phyloP scores from a whole-genome alignment of 2,888 invertebrate species.

The Belgica antarctica region DNA sequence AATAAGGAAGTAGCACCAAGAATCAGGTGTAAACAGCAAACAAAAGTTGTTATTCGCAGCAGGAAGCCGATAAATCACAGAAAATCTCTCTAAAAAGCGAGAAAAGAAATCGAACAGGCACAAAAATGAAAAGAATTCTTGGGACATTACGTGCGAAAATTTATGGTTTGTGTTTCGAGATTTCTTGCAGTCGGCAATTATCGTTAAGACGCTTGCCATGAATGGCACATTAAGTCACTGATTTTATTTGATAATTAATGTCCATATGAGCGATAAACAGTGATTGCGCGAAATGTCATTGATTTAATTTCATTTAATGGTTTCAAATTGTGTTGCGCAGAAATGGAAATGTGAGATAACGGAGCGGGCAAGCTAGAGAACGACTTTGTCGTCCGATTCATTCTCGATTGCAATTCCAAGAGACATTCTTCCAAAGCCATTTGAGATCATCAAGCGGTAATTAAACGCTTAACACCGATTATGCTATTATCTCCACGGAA shows the following conservation, averaged over 20 bases:
- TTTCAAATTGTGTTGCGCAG: background rate
- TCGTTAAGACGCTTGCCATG: constrained; percentile 13
- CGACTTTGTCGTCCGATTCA: background rate
- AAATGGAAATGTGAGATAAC: constrained; percentile 13
- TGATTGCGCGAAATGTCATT: constrained; percentile 15
- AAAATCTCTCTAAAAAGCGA: background rate
- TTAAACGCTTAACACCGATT: background rate
- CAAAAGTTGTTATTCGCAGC: background rate
- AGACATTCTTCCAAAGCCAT: background rate
- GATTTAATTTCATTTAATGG: background rate
- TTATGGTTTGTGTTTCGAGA: constrained; percentile 1
- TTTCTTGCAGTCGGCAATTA: constrained; percentile 17
- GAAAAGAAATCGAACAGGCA: background rate
- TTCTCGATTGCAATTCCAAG: background rate
- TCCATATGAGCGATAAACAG: constrained; percentile 1
- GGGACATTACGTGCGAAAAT: constrained; percentile 12
- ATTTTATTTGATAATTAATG: constrained; percentile 25
- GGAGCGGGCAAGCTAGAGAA: background rate
- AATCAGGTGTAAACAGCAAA: constrained; percentile 16
- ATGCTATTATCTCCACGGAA: background rate
- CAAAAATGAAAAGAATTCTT: constrained; percentile 5
- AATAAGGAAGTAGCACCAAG: constrained; percentile 9
- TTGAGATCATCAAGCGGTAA: background rate
- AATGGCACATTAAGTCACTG: constrained; percentile 22
- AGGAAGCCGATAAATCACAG: constrained; percentile 18